Evolutionary conservation across 2,113 vertebrate genomes (phyloP).

Genomic region (Chiloscyllium plagiosum): DNA sequence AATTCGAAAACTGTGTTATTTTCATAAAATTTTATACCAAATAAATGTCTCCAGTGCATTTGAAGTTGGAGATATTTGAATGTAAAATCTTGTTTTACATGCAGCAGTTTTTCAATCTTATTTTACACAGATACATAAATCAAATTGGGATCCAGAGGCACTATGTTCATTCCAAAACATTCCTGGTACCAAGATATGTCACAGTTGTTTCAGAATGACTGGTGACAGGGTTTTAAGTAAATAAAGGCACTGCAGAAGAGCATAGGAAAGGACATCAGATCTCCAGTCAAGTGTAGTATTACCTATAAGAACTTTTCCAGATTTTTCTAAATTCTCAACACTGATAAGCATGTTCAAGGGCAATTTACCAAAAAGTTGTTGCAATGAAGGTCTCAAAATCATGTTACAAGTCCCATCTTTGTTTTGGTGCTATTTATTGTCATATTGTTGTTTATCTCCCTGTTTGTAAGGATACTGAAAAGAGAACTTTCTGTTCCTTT

Average conservation of each 20-base stretch:
- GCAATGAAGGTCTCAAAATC: background rate
- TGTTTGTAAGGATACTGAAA: background rate
- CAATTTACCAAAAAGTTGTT: background rate
- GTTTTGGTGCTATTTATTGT: background rate
- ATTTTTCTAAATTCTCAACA: background rate
- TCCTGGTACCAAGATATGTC: background rate
- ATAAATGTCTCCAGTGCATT: background rate
- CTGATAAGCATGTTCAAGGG: constrained; percentile 5
- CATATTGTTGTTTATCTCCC: background rate
- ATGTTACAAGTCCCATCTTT: background rate
- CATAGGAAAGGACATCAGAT: background rate
- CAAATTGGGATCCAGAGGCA: background rate
- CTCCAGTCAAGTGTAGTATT: background rate
- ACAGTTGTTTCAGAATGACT: background rate
- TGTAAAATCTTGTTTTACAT: background rate
- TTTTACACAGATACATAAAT: background rate
- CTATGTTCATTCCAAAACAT: background rate
- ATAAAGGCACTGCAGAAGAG: background rate
- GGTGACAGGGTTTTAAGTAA: background rate
- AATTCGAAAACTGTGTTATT: no score
- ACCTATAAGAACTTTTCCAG: background rate
- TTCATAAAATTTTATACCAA: background rate
- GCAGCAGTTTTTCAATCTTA: background rate
- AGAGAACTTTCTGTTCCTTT: background rate
- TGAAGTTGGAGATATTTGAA: background rate